Evolutionary conservation across 1,140 invertebrate genomes (phyloP).

Genomic region (Mactra quadrangularis): DNA sequence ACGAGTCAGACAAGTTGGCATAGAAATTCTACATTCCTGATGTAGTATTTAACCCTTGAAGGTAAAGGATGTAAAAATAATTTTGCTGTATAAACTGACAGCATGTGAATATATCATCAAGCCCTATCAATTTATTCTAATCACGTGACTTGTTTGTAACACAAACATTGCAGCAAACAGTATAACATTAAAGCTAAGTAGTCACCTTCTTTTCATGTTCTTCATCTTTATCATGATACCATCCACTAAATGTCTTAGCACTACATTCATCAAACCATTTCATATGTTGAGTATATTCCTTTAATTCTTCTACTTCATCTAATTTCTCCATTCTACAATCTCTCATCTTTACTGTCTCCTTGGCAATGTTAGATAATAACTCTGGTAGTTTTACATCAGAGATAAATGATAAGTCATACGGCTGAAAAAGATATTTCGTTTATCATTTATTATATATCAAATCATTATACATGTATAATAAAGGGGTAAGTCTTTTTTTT

Average conservation of each 20-base stretch:
- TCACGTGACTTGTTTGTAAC: too few relatives aligned
- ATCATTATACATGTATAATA: neutral
- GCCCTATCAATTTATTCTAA: too few relatives aligned
- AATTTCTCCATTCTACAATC: constrained; percentile 71
- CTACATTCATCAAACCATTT: constrained; percentile 80
- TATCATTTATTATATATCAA: neutral
- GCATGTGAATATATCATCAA: too few relatives aligned
- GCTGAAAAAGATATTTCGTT: constrained; percentile 67
- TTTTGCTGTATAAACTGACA: too few relatives aligned
- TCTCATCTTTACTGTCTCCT: constrained; percentile 81
- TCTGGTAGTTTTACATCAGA: constrained; percentile 78
- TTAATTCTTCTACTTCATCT: constrained; percentile 78
- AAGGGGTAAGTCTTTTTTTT: neutral
- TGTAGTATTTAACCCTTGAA: too few relatives aligned
- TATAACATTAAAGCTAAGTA: too few relatives aligned
- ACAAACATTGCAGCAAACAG: too few relatives aligned
- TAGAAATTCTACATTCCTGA: too few relatives aligned
- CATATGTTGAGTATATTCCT: constrained; percentile 78
- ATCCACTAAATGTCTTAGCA: constrained; percentile 68
- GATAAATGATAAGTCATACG: constrained; percentile 80
- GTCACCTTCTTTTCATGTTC: constrained; percentile 78
- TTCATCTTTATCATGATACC: constrained; percentile 76
- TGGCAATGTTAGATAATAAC: constrained; percentile 78
- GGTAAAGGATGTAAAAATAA: too few relatives aligned
- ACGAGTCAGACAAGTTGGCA: too few relatives aligned